These are phyloP conservation scores for Melospiza melodia DNA, from an alignment of 2,113 vertebrate genomes.

Conservation along the genomic window DNA sequence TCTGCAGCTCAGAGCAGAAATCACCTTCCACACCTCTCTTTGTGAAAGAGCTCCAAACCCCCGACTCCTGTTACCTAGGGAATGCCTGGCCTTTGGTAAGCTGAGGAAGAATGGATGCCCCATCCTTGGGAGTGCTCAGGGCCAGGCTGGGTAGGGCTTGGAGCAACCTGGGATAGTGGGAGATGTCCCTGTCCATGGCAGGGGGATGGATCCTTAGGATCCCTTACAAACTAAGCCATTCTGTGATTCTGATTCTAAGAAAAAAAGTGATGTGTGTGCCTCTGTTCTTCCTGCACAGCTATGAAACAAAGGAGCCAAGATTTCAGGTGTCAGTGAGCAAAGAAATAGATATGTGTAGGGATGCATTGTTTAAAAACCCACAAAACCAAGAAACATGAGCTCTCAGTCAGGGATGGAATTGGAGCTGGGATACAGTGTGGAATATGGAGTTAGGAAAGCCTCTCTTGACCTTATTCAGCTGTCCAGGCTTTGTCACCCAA, in stretches of 20 bases:
- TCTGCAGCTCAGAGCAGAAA: neutral
- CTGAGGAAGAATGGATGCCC: neutral
- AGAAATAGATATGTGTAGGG: neutral
- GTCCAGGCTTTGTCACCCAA: neutral
- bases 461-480: neutral
- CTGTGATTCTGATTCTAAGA: neutral
- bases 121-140: neutral
- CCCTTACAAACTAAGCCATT: neutral
- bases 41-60: neutral
- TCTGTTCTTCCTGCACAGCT: neutral
- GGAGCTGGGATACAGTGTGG: neutral
- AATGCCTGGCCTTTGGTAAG: neutral
- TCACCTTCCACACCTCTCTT: neutral
- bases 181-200: neutral
- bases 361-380: neutral
- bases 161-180: neutral
- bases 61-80: rapidly evolving
- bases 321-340: neutral
- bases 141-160: neutral
- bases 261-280: neutral
- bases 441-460: neutral
- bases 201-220: neutral
- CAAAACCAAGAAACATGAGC: rapidly evolving
- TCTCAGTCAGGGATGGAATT: neutral
- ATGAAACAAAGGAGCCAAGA: neutral